Evolutionary conservation across 2,888 invertebrate genomes (phyloP).

Genomic region (Drosophila histrio): DNA sequence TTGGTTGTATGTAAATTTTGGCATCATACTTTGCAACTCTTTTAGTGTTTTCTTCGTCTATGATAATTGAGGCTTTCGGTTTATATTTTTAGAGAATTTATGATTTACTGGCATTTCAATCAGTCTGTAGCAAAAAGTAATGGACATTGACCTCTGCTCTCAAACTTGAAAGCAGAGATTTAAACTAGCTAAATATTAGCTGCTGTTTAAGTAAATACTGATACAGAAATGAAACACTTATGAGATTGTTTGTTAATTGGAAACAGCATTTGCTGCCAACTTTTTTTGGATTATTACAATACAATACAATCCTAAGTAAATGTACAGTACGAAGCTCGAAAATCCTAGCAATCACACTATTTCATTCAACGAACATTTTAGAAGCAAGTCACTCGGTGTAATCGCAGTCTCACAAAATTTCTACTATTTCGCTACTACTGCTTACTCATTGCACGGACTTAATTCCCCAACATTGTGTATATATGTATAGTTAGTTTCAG

Average conservation of each 20-base stretch:
- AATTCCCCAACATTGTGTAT: conserved; percentile 22
- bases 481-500: conserved; percentile 6
- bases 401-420: conserved; percentile 12
- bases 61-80: conserved; percentile 7
- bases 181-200: no score
- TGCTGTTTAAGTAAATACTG: no score
- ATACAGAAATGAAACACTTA: no score
- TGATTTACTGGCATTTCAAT: conserved; percentile 26
- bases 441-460: conserved; percentile 45
- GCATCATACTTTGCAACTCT: conserved; percentile 22
- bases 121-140: neutral
- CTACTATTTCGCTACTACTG: neutral
- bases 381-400: conserved; percentile 37
- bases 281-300: no score
- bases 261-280: no score
- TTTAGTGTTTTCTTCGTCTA: conserved; percentile 38
- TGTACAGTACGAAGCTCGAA: neutral
- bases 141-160: conserved; percentile 34
- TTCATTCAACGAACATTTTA: conserved; percentile 30
- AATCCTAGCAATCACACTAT: neutral
- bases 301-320: no score
- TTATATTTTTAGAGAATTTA: conserved; percentile 40
- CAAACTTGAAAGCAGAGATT: neutral
- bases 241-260: no score
- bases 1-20: conserved; percentile 59